Base-by-base conservation (phyloP, 2,797 vertebrate species). In the Syngnathus acus region DNA sequence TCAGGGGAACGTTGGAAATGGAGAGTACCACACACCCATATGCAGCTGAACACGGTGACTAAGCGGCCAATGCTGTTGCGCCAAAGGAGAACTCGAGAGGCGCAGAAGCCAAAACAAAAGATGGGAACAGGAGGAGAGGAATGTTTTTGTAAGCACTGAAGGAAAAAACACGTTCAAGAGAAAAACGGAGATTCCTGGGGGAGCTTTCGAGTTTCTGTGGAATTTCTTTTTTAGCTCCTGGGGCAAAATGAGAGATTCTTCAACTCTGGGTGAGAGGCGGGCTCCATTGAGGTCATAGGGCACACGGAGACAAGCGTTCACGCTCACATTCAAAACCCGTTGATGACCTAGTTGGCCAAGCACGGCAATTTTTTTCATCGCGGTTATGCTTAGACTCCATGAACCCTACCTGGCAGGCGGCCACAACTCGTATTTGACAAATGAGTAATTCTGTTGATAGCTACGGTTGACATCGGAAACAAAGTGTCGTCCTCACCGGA, bases 171-270 rank as follows among this genome's bases (percentile, higher is more conserved):
- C 11, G 26, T 70, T 77, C 14, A 65, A 61, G 51, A 57, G 43
- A 53, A 72, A 32, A 69, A 62, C 62, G 77, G 66, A 73, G 66
- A 89, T 88, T 88, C 82, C 78, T 87, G 71, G 71, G 50, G 61
- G 68, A 58, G 6, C 72, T 19, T 68, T 75, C 78, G 6, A 19
- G 78, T 85, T 82, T 80, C 84, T 82, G 65, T 79, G 82, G 82
- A 37, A 11, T 58, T 58, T 58, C 55, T 58, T 58, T 32, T 57
- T 58, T 8, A 58, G 55, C 32, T 32, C 11, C 53, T 14, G 53
- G 3, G 32, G 32, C 32, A 32, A 32, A 32, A 32, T 32, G 32
- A 32, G 32, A 32, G 32, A 32, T 32, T 32, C 32, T 32, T 32
- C 32, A 32, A 32, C 32, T 32, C 32, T 32, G 32, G 32, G 32